phyloP scores from a whole-genome alignment of 1,140 invertebrate species.

The Plectus sambesii region DNA sequence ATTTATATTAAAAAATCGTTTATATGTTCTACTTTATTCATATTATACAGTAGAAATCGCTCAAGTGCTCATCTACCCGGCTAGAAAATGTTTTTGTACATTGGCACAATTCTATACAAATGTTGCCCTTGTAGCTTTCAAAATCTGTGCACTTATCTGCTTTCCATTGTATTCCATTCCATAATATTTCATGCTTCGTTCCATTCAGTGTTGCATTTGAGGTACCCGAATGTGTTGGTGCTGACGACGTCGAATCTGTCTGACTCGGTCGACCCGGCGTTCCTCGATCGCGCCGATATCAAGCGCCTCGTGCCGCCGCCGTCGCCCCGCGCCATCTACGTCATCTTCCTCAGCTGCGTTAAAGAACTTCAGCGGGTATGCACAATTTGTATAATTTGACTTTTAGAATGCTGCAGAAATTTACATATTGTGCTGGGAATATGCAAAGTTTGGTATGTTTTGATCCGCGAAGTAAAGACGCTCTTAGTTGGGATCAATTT shows the following conservation, averaged over 20 bases:
- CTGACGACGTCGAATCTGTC: slow-evolving; percentile 91
- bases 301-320: slow-evolving; percentile 77
- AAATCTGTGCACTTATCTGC: no score
- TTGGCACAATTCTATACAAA: no score
- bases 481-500: no score
- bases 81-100: slow-evolving; percentile 13
- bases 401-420: no score
- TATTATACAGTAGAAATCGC: slow-evolving; percentile 5
- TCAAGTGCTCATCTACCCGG: background rate
- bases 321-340: slow-evolving; percentile 62
- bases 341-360: slow-evolving; percentile 67
- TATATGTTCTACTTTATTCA: slow-evolving; percentile 13
- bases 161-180: slow-evolving; percentile 2
- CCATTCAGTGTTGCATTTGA: slow-evolving; percentile 36
- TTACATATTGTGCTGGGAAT: no score
- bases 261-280: slow-evolving; percentile 79
- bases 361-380: slow-evolving; percentile 67
- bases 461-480: no score
- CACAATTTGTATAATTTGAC: no score
- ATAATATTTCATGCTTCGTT: slow-evolving; percentile 8
- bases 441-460: no score
- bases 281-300: slow-evolving; percentile 88
- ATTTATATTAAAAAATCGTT: no score
- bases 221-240: slow-evolving; percentile 77
- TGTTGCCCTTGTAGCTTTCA: no score